Conservation (phyloP, 1,140 invertebrate genomes). For the Papilio machaon region DNA sequence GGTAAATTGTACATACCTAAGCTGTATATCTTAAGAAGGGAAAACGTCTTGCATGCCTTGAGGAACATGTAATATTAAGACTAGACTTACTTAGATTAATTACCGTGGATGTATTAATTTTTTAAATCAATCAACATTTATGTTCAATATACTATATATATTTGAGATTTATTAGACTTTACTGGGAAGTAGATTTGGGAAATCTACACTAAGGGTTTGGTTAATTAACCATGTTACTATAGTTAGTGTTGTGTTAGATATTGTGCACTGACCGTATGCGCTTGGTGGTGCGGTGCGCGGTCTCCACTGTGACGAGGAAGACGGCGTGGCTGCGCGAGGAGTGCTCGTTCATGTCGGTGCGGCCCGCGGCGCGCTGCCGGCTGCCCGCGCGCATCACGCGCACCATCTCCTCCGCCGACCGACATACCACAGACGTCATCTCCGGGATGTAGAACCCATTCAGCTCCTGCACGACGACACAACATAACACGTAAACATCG, state of each 20-base stretch:
- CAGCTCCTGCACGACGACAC: slow-evolving; percentile 81
- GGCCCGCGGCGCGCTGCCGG: slow-evolving; percentile 93
- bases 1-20: slow-evolving; percentile 5
- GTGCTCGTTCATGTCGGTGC: slow-evolving; percentile 99
- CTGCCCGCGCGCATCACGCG: slow-evolving; percentile 95
- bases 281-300: slow-evolving; percentile 89
- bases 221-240: too few species aligned
- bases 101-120: neutral
- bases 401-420: slow-evolving; percentile 95
- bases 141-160: neutral
- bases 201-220: too few species aligned
- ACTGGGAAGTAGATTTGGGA: too few species aligned
- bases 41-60: neutral
- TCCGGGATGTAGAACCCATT: slow-evolving; percentile 97
- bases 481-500: neutral
- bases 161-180: neutral
- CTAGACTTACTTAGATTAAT: neutral
- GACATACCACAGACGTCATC: slow-evolving; percentile 94
- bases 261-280: slow-evolving; percentile 75
- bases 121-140: neutral
- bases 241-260: neutral
- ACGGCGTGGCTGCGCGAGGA: slow-evolving; percentile 99
- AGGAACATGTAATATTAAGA: neutral
- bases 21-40: neutral
- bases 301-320: slow-evolving; percentile 99